Percentiles rank a stretch among this genome's conserved stretches.
phyloP scores from a whole-genome alignment of 2,797 vertebrate species.

The Toxotes lorentzi region DNA sequence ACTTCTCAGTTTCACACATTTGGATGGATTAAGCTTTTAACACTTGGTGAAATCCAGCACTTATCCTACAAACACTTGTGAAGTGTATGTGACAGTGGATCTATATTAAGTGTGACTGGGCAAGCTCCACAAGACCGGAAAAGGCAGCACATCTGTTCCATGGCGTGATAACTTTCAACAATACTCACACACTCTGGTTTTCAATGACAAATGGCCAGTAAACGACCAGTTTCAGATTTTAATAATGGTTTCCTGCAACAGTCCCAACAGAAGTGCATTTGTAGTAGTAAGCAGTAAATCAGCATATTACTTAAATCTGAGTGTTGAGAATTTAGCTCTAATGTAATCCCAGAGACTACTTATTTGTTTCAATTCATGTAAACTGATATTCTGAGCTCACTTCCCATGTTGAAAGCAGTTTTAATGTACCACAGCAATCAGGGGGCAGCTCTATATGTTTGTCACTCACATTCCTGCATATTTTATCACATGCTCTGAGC shows the following conservation, averaged over 20 bases:
- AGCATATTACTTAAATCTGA: constrained; percentile 52
- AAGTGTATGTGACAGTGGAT: constrained; percentile 79
- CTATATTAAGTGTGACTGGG: constrained; percentile 83
- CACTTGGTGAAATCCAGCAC: constrained; percentile 84
- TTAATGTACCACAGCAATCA: constrained; percentile 65
- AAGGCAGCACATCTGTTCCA: constrained; percentile 81
- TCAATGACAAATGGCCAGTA: constrained; percentile 58
- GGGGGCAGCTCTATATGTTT: constrained; percentile 66
- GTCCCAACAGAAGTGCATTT: constrained; percentile 28
- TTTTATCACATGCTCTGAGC: constrained; percentile 66
- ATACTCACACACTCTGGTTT: constrained; percentile 59
- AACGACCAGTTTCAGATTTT: constrained; percentile 49
- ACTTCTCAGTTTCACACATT: constrained; percentile 87
- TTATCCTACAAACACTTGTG: constrained; percentile 82
- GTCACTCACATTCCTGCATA: constrained; percentile 71
- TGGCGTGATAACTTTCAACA: constrained; percentile 74
- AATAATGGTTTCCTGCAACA: constrained; percentile 26
- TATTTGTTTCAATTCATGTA: constrained; percentile 54
- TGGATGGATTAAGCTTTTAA: constrained; percentile 86
- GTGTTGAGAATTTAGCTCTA: constrained; percentile 41
- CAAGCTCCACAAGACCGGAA: constrained; percentile 67
- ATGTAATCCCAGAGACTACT: constrained; percentile 42
- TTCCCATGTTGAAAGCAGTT: constrained; percentile 54
- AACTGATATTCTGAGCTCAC: constrained; percentile 60
- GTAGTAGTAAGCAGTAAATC: constrained; percentile 44